Evolutionary conservation across 2,113 vertebrate species (phyloP).

Genomic region (Neogobius melanostomus): DNA sequence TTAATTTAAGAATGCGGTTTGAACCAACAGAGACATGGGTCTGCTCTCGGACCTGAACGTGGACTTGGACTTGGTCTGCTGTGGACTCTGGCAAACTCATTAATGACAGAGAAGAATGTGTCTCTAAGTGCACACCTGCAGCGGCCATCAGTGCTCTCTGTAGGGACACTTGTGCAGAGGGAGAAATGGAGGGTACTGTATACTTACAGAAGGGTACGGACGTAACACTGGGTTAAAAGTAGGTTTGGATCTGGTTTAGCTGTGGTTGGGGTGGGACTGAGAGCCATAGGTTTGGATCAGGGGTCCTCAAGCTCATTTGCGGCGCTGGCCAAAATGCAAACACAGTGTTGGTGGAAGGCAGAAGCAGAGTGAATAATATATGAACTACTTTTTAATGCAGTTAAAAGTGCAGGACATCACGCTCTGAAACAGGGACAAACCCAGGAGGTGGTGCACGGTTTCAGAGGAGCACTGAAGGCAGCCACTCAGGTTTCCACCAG

Average conservation of each 20-base stretch:
- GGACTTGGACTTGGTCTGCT: not conserved
- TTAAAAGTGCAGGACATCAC: no score
- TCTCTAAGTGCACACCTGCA: constrained; percentile 3
- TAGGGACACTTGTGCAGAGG: not conserved
- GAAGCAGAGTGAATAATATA: no score
- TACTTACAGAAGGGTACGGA: no score
- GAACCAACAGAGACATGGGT: not conserved
- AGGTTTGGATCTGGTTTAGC: not conserved
- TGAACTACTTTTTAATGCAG: no score
- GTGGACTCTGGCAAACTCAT: not conserved
- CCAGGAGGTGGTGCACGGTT: no score
- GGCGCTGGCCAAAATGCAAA: no score
- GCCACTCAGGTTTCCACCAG: no score
- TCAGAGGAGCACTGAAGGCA: no score
- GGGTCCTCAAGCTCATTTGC: no score
- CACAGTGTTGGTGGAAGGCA: no score
- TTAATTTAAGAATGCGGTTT: not conserved
- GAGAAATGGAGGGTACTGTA: not conserved
- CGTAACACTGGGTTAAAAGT: no score
- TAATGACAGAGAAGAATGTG: constrained; percentile 1
- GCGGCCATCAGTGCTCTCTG: not conserved
- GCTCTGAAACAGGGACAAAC: no score
- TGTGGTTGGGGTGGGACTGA: not conserved
- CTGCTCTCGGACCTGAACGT: not conserved
- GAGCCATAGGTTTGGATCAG: not conserved